Conservation (phyloP, 2,888 invertebrate species). For the Heliconius charithonia region DNA sequence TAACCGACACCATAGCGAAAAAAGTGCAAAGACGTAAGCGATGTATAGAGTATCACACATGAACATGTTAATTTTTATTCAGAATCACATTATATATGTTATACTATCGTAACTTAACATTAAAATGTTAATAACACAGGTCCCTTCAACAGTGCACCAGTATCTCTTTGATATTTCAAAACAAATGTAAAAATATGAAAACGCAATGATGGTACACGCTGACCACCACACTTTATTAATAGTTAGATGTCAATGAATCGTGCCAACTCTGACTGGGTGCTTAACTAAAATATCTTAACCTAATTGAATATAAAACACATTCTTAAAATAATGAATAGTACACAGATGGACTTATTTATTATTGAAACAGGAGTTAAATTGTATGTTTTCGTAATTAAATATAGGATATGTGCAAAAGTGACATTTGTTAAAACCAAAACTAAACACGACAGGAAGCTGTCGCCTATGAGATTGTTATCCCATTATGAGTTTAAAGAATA, state of each 20-base stretch:
- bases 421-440: neutral
- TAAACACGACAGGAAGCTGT: conserved; percentile 12
- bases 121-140: neutral
- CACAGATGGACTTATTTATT: neutral
- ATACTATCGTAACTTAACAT: neutral
- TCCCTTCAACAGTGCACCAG: neutral
- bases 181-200: conserved; percentile 27
- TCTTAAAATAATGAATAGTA: conserved; percentile 23
- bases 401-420: neutral
- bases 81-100: neutral
- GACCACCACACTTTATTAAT: conserved; percentile 68
- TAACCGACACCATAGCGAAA: conserved; percentile 42
- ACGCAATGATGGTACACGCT: conserved; percentile 39
- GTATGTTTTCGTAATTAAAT: too few relatives aligned
- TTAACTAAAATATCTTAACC: conserved; percentile 69
- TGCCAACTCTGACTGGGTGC: conserved; percentile 66
- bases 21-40: conserved; percentile 31
- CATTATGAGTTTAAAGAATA: neutral
- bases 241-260: conserved; percentile 68
- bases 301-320: conserved; percentile 40
- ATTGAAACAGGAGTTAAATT: conserved; percentile 46
- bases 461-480: conserved; percentile 16
- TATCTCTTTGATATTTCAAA: conserved; percentile 3
- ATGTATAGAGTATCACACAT: conserved; percentile 10
- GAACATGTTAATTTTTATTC: conserved; percentile 28